A percentile compares a stretch with the other conserved stretches of the same genome.
Evolutionary conservation across 2,797 vertebrate species (phyloP).

Genomic region (Melanotaenia nigrans): DNA sequence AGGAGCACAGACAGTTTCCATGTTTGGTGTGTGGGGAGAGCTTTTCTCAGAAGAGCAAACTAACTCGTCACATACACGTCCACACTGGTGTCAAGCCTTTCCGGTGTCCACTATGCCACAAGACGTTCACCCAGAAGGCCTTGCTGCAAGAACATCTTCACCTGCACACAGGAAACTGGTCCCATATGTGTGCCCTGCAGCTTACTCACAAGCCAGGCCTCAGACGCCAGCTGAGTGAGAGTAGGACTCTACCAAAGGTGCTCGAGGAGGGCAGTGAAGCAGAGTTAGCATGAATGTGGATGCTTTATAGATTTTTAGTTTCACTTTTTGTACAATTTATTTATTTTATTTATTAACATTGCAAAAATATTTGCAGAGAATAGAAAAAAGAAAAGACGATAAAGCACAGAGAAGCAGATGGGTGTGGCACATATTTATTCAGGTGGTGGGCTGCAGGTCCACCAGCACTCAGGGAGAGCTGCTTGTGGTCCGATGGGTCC

Average conservation of each 20-base stretch:
- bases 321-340: not conserved
- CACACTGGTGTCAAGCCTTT: constrained; percentile 76
- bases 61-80: constrained; percentile 67
- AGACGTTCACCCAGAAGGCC: constrained; percentile 75
- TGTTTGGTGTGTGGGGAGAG: constrained; percentile 77
- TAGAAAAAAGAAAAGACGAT: not conserved
- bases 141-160: constrained; percentile 77
- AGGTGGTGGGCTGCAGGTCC: too few species aligned
- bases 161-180: constrained; percentile 70
- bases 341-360: not conserved
- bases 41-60: constrained; percentile 74
- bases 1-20: constrained; percentile 73
- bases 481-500: too few species aligned
- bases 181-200: constrained; percentile 54
- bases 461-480: too few species aligned
- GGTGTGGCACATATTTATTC: too few species aligned
- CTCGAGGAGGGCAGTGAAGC: constrained; percentile 45
- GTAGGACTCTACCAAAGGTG: constrained; percentile 65
- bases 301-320: not conserved
- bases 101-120: constrained; percentile 76
- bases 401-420: too few species aligned
- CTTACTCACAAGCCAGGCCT: constrained; percentile 67
- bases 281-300: not conserved
- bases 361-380: not conserved
- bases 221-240: constrained; percentile 70